Evolutionary conservation across 2,113 vertebrate species (phyloP), one percentile per base, ranked within the genome.

Genomic region (Emydocephalus ijimae): DNA sequence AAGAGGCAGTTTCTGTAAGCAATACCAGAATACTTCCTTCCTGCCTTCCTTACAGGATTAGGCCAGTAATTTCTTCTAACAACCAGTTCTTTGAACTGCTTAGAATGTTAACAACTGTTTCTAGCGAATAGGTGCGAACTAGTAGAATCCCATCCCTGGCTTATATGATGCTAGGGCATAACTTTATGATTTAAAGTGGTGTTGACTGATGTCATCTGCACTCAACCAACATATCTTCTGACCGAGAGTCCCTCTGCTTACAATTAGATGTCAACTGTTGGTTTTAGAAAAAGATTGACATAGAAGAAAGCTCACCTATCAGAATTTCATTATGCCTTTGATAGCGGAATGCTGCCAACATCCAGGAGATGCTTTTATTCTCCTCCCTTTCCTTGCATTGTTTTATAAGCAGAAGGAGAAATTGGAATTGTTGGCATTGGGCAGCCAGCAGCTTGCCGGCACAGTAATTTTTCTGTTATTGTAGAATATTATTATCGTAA

Each of bases 351-450:
- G 4, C 89, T 45, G 54, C 88, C 26, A 48, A 61, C 0, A 0
- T 52, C 48, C 45, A 74, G 85, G 64, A 39, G 43, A 56, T 93
- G 50, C 50, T 26, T 48, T 9, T 55, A 34, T 14, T 94, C 88
- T 55, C 50, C 54, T 55, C 55, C 54, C 74, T 12, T 94, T 34
- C 54, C 85, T 4, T 14, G 12, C 15, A 15, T 18, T 87, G 85
- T 59, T 90, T 89, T 93, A n/a, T 43, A 89, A 85, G 81, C 91
- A 92, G 81, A 91, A 8, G 34, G 89, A 93, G 43, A 93, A 9
- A n/a, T 34, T 18, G 29, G 56, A 94, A 95, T 93, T 88, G 12
- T 56, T 95, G 90, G 56, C 55, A 34, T 93, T 94, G n/a, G 91
- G 91, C 89, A 59, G 61, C 86, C 89, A 93, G 56, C 15, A 94